phyloP scores from a whole-genome alignment of 2,888 invertebrate species.

The Pherbina coryleti region DNA sequence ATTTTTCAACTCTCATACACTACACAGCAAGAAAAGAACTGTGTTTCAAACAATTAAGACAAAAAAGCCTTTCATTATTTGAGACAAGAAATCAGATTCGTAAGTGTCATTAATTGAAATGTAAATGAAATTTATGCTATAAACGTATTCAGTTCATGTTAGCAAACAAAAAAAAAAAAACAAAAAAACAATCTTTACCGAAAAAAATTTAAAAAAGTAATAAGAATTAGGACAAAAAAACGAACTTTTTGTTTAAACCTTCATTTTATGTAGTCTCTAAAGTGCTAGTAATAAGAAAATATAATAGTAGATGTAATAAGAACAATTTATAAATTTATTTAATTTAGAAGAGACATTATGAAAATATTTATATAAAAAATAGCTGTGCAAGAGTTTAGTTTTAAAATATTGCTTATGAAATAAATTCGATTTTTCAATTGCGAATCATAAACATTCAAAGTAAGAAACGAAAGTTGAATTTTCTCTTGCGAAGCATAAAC shows the following conservation, averaged over 20 bases:
- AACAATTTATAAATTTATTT: not conserved
- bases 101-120: not conserved
- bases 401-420: not conserved
- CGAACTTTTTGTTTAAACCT: not conserved
- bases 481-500: not conserved
- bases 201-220: not conserved
- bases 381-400: no score
- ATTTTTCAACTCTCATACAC: slow-evolving; percentile 43
- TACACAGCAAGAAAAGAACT: slow-evolving; percentile 25
- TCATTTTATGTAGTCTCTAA: not conserved
- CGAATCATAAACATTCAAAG: not conserved
- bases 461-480: not conserved
- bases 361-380: not conserved
- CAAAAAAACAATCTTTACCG: not conserved
- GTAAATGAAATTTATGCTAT: slow-evolving; percentile 35
- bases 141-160: slow-evolving; percentile 7
- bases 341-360: not conserved
- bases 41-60: slow-evolving; percentile 45
- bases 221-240: not conserved
- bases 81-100: slow-evolving; percentile 57
- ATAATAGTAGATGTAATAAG: not conserved
- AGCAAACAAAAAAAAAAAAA: not conserved
- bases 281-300: no score
- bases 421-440: not conserved
- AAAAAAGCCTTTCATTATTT: slow-evolving; percentile 59